Base-by-base conservation (phyloP, 1,140 invertebrate species). In the Drosophila yakuba region DNA sequence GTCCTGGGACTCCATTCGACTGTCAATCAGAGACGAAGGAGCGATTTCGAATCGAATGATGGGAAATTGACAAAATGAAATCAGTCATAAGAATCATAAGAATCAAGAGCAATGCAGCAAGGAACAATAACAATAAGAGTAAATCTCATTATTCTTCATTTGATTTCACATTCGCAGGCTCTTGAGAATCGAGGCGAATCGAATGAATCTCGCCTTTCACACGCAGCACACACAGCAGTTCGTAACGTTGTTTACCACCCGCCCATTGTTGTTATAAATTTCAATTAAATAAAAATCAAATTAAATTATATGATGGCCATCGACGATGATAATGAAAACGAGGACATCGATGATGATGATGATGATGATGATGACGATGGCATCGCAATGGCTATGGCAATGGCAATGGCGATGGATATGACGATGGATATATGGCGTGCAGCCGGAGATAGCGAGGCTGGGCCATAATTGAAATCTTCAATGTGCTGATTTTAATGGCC, bases 241-340 rank as follows among this genome's bases (percentile, higher is more conserved):
- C 35, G 73, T 61, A 77, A 78, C 61, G 51, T 71, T 77, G 51
- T 77, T 59, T 77, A 32, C 44, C 55, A 44, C 44, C 55, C 80
- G 25, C 36, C 75, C 80, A 82, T 82, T 82, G 68, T 82, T 82
- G 76, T 78, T 83, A 83, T 83, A 83, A 83, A 83, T 83, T 83
- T 83, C 80, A 83, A 83, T 83, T 83, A 83, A 83, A 83, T 83
- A 78, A 83, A 74, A 83, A 83, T 83, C 80, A 83, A 83, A 83
- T 79, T 66, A 74, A 83, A 83, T 83, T 75, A 83, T 83, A 67
- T 79, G 80, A 82, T 78, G 67, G 79, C 57, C 55, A 78, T 78
- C 75, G 74, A 69, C 23, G 56, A 67, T 47, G 78, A 63, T 78
- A 35, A 50, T 50, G n/a, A 51, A 32, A 45, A 50, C 39, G 56